Base-by-base conservation (phyloP, 2,113 vertebrate genomes). In the Amia ocellicauda region DNA sequence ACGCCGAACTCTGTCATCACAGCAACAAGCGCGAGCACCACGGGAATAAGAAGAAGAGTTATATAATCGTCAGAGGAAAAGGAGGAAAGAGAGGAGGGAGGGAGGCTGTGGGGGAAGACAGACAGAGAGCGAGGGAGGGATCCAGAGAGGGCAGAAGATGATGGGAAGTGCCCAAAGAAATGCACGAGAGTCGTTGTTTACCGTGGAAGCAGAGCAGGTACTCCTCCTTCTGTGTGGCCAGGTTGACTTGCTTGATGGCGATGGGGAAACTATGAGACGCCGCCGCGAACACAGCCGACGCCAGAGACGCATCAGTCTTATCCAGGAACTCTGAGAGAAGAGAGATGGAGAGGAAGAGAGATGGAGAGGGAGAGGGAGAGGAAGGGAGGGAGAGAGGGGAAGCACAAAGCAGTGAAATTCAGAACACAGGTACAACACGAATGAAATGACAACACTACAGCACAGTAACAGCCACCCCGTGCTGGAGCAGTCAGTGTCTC, bases 181-280 rank as follows among this genome's bases (percentile, higher is more conserved):
- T 5, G 31, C 5, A 2, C 2, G 31, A 51, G 59, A 62, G 50
- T 5, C 40, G 1, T 3, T 0, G n/a, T 86, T 68, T 75, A 99
- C 97, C 97, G 0, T 99, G 96, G 81, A 98, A 99, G 76, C 97
- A 99, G 53, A 99, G 93, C 74, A 99, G 85, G 69, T 96, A 98
- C 55, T 99, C 97, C 53, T 99, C 97, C 75, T 96, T 92, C 88
- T 98, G 95, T 66, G 93, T 83, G 0, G 90, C 73, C 23, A 90
- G 83, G 70, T 93, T 94, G 84, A 98, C 93, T 83, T 97, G 97
- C 86, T 96, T 90, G 74, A 99, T 95, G 47, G 94, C 90, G 61
- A 99, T 94, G 16, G 96, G 97, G 73, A 97, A 99, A 47, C 95
- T 94, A 87, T 95, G 93, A 70, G 92, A 93, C 3, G 96, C 95